phyloP scores from a whole-genome alignment of 2,888 invertebrate genomes.

The Yponomeuta cagnagella region DNA sequence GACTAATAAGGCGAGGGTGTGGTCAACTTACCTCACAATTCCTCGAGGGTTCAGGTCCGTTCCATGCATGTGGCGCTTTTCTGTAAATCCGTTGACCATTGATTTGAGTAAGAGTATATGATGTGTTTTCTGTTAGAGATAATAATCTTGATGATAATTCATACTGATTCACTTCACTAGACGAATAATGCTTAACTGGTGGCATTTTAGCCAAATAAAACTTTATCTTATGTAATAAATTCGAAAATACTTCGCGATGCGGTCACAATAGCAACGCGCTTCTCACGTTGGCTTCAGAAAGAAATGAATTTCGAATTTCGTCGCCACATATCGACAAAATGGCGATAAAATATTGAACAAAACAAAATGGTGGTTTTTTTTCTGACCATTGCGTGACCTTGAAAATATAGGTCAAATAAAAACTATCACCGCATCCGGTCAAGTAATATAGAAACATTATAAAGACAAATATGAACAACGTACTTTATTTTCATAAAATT shows the following conservation, averaged over 20 bases:
- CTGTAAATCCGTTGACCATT: slow-evolving; percentile 83
- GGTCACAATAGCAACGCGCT: slow-evolving; percentile 26
- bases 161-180: slow-evolving; percentile 72
- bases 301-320: slow-evolving; percentile 31
- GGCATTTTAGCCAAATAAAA: slow-evolving; percentile 62
- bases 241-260: slow-evolving; percentile 38
- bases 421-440: not conserved
- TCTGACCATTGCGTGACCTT: not conserved
- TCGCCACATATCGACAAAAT: slow-evolving; percentile 28
- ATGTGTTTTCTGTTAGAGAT: slow-evolving; percentile 67
- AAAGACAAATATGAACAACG: no score
- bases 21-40: slow-evolving; percentile 76
- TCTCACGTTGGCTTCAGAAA: slow-evolving; percentile 46
- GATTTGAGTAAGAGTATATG: slow-evolving; percentile 75
- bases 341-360: slow-evolving; percentile 27
- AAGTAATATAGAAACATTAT: no score
- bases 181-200: slow-evolving; percentile 66
- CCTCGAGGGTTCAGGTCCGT: slow-evolving; percentile 71
- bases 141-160: slow-evolving; percentile 71
- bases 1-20: not conserved
- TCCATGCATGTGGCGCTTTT: slow-evolving; percentile 74
- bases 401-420: no score
- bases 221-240: slow-evolving; percentile 61
- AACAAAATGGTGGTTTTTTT: slow-evolving; percentile 42
- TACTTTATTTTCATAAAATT: no score